These are phyloP conservation scores for Aphodius granarius DNA, from an alignment of 2,888 invertebrate genomes.

Conservation along the genomic window DNA sequence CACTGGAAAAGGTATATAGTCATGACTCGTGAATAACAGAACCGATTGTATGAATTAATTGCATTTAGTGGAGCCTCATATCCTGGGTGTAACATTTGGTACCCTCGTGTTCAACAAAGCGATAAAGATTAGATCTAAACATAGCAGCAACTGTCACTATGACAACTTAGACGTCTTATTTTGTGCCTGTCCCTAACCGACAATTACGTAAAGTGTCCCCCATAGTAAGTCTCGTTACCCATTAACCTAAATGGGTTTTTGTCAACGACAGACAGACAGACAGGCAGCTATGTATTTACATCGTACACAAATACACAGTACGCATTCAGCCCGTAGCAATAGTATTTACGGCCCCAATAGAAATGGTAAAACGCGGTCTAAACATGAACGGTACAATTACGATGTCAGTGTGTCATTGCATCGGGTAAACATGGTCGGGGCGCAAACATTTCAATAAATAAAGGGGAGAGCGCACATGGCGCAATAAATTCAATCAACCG, in stretches of 20 bases:
- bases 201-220: not conserved
- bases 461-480: slow-evolving; percentile 40
- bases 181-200: not conserved
- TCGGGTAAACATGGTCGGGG: not conserved
- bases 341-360: not conserved
- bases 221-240: not conserved
- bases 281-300: not conserved
- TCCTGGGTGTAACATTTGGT: not conserved
- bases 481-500: slow-evolving; percentile 46
- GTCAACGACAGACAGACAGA: no score
- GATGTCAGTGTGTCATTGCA: not conserved
- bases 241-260: not conserved
- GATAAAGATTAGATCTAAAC: not conserved
- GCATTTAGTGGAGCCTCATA: no score
- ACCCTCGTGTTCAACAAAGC: not conserved
- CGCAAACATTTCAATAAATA: slow-evolving; percentile 34
- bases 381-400: not conserved
- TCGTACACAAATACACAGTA: not conserved
- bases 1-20: no score
- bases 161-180: not conserved
- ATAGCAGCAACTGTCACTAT: not conserved
- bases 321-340: no score
- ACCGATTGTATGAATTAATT: no score
- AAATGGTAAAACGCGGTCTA: not conserved
- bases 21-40: no score